Conservation (phyloP, 1,140 invertebrate species). For the Pogonus chalceus region DNA sequence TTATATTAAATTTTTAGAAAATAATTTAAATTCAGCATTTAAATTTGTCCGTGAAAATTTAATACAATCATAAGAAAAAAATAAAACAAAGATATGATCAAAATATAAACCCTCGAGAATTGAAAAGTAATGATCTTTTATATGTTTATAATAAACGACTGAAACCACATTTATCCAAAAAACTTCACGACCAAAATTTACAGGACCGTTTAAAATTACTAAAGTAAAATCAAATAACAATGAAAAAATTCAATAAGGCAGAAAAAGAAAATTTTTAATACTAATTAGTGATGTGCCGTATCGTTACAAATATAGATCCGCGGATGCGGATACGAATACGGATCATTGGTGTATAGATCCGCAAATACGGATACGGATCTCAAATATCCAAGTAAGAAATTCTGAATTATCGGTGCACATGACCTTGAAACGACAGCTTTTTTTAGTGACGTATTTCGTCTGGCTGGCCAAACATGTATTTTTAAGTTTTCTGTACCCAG, state of each 20-base stretch:
- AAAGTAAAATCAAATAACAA: constrained; percentile 16
- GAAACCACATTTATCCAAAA: constrained; percentile 1
- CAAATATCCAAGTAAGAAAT: no score
- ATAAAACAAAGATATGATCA: constrained; percentile 27
- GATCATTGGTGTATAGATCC: no score
- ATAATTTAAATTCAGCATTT: constrained; percentile 24
- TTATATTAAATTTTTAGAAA: constrained; percentile 24
- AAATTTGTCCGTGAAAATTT: constrained; percentile 26
- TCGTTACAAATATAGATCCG: no score
- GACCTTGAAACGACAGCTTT: no score
- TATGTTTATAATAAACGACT: constrained; percentile 15
- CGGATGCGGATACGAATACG: no score
- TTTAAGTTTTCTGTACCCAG: no score
- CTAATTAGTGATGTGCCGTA: no score
- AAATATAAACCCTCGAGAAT: constrained; percentile 17
- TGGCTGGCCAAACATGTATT: no score
- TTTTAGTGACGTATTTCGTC: no score
- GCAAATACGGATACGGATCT: no score
- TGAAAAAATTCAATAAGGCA: constrained; percentile 11
- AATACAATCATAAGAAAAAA: constrained; percentile 22
- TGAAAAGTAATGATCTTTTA: constrained; percentile 18
- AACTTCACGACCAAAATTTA: background rate
- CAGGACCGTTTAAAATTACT: constrained; percentile 6
- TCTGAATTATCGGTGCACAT: no score
- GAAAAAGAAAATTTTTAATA: no score